Base-by-base conservation (phyloP, 2,797 vertebrate species). In the Luscinia megarhynchos region DNA sequence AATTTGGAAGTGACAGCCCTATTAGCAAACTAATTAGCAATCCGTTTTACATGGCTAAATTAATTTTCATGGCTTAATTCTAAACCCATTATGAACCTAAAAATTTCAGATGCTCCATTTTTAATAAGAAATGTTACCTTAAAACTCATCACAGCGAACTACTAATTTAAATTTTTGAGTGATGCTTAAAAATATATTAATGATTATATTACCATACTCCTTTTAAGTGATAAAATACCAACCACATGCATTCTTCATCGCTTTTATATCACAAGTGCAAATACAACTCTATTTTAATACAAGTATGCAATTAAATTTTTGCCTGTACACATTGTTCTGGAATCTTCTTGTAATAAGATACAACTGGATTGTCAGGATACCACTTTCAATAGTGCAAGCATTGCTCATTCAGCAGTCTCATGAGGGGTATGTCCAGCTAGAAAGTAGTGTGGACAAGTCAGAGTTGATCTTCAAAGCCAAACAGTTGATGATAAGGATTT, bases 11-110 rank as follows among this genome's bases (percentile, higher is more conserved):
- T 63, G 85, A 93, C 72, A 90, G 38, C 6, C 89, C 73, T 95
- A 81, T 87, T 88, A 95, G 57, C 80, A 94, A 92, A 64, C 83
- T 91, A 95, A 95, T 96, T 96, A 96, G 77, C 38, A 93, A 87
- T 81, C 48, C 21, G 3, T 91, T 91, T 88, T 73, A 90, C 77
- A 66, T 61, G 48, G 64, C 21, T 55, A 93, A 84, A 94, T 91
- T 92, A 78, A 90, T 94, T 93, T 95, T 85, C 76, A 93, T 78
- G 30, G 30, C 38, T 93, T 76, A 90, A 92, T 94, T 94, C 77
- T 87, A 91, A 94, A 70, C 8, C 15, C 19, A 77, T 91, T 57
- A 91, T 54, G 51, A 91, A 87, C 20, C 23, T 72, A 64, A 93
- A 95, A 53, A 13, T 85, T 95, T 88, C 54, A 87, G 57, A 91